Base-by-base conservation (phyloP, 2,113 vertebrate species). In the Tetrao urogallus region DNA sequence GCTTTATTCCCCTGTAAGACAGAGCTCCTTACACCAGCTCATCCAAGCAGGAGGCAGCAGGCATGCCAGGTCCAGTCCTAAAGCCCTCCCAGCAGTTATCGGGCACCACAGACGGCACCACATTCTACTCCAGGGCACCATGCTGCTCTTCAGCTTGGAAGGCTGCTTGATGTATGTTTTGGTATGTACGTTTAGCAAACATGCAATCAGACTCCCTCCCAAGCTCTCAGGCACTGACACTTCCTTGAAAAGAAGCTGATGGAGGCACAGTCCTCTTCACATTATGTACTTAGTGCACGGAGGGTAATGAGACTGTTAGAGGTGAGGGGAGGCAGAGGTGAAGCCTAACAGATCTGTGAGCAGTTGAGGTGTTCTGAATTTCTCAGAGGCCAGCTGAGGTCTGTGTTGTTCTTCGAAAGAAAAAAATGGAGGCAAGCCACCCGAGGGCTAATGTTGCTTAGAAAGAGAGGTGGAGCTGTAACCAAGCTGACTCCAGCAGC, bases 401-500 rank as follows among this genome's bases (percentile, higher is more conserved):
- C 85, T 0, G 1, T 28, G 27, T 58, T 66, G 89, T 73, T 89
- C 64, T 81, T 86, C 38, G 66, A 67, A 91, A 80, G 25, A 36
- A 86, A 56, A 50, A 79, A 82, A 88, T 6, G 13, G 20, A 79
- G 52, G 85, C 50, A 92, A 36, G 57, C 10, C 21, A 61, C 65
- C 47, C 48, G 86, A 89, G 63, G 70, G 67, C 82, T 82, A 81
- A 76, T 11, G 50, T 32, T 93, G 57, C 57, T 74, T 65, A 85
- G 80, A 78, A 87, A 88, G 90, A 89, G 89, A 93, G 87, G 87
- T 56, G 64, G 74, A 92, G 64, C 66, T 88, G 64, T 70, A 94
- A 90, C 64, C 86, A 76, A 94, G 74, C 74, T 92, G 94, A 92
- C 70, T 95, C 38, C 48, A 92, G 52, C 86, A 81, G 65, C 81